A percentile compares a stretch with the other conserved stretches of the same genome.
Evolutionary conservation across 2,113 vertebrate species (phyloP).

Genomic region (Tetrax tetrax): DNA sequence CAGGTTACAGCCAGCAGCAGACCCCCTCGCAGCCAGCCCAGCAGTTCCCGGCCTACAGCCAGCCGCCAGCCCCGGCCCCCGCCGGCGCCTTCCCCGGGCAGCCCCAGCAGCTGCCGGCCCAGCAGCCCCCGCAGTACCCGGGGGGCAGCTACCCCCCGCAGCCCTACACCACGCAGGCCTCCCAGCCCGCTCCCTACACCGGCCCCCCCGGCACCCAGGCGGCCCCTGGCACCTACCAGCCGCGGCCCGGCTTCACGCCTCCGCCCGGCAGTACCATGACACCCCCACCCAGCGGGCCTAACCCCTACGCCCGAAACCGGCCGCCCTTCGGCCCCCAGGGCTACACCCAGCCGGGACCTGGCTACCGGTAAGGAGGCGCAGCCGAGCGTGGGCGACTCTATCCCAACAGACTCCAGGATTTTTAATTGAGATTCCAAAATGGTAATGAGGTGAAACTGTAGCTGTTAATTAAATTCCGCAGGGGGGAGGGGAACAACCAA

Average conservation of each 20-base stretch:
- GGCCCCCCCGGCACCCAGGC: slow-evolving; percentile 84
- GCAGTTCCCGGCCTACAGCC: slow-evolving; percentile 91
- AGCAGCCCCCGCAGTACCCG: slow-evolving; percentile 87
- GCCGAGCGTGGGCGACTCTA: background rate
- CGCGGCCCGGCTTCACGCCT: slow-evolving; percentile 87
- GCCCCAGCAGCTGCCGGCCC: slow-evolving; percentile 81
- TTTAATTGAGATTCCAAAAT: slow-evolving; percentile 70
- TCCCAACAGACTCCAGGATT: slow-evolving; percentile 68
- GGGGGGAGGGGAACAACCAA: slow-evolving; percentile 63
- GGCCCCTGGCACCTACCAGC: slow-evolving; percentile 83
- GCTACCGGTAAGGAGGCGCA: slow-evolving; percentile 88
- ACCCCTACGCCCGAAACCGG: slow-evolving; percentile 93
- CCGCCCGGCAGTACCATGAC: slow-evolving; percentile 87
- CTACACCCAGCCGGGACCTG: slow-evolving; percentile 93
- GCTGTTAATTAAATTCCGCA: slow-evolving; percentile 67
- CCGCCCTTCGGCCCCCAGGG: slow-evolving; percentile 88
- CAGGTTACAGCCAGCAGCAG: slow-evolving; percentile 88
- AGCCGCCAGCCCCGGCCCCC: slow-evolving; percentile 81
- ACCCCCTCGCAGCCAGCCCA: slow-evolving; percentile 85
- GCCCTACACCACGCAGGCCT: slow-evolving; percentile 90
- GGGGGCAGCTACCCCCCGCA: slow-evolving; percentile 87
- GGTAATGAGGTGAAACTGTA: slow-evolving; percentile 65
- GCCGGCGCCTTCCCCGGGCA: slow-evolving; percentile 80
- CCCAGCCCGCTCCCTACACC: slow-evolving; percentile 88
- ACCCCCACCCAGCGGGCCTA: slow-evolving; percentile 87